Evolutionary conservation across 2,888 invertebrate species (phyloP).

Genomic region (Carterocephalus palaemon): DNA sequence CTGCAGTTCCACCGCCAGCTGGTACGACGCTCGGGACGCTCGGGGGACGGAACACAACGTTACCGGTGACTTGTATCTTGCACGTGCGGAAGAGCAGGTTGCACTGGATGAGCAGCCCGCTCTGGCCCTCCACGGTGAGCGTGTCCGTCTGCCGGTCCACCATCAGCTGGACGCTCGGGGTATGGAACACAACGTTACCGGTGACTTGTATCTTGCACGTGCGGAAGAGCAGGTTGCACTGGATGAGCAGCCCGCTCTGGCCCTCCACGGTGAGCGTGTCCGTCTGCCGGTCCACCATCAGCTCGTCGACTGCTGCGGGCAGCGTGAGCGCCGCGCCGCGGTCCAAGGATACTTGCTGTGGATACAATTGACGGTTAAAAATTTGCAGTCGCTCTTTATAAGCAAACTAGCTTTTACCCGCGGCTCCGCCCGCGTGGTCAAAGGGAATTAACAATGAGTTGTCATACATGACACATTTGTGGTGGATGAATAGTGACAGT

Average conservation of each 20-base stretch:
- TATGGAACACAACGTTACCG: too few relatives aligned
- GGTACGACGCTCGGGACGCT: slow-evolving; percentile 47
- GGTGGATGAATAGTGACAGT: too few relatives aligned
- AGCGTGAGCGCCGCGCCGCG: slow-evolving; percentile 47
- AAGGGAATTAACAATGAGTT: too few relatives aligned
- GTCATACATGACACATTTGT: too few relatives aligned
- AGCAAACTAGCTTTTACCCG: too few relatives aligned
- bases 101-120: slow-evolving; percentile 60
- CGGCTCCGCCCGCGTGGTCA: too few relatives aligned
- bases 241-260: slow-evolving; percentile 52
- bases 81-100: slow-evolving; percentile 64
- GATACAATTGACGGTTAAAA: too few relatives aligned
- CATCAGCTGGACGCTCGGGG: background rate
- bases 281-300: slow-evolving; percentile 58
- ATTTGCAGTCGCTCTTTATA: too few relatives aligned
- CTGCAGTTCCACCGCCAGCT: slow-evolving; percentile 51
- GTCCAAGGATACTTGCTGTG: slow-evolving; percentile 63
- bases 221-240: slow-evolving; percentile 65
- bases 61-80: slow-evolving; percentile 62
- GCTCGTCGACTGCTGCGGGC: slow-evolving; percentile 59
- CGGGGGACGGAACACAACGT: too few relatives aligned
- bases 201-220: slow-evolving; percentile 66
- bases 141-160: slow-evolving; percentile 61
- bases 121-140: slow-evolving; percentile 47
- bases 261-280: slow-evolving; percentile 54